These are phyloP conservation scores for Rhinichthys osculus DNA, from an alignment of 2,797 vertebrate species.

Conservation along the genomic window DNA sequence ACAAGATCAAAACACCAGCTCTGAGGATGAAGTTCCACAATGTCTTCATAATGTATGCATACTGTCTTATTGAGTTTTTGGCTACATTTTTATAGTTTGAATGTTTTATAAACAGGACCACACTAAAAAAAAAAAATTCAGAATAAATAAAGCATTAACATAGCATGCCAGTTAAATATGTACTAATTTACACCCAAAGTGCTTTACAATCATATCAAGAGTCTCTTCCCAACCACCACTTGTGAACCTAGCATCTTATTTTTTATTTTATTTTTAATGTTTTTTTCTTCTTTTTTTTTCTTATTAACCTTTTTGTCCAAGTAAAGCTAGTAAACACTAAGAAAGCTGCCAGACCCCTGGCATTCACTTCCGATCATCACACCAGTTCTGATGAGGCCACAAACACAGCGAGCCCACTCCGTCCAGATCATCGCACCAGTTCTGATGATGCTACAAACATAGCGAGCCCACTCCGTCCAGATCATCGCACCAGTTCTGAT, in stretches of 20 bases:
- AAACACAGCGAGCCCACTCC: slow-evolving; percentile 1
- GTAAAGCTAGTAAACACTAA: slow-evolving; percentile 19
- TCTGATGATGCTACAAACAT: slow-evolving; percentile 27
- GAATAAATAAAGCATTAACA: not conserved
- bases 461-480: not conserved
- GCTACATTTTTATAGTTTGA: slow-evolving; percentile 30
- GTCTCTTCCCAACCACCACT: not conserved
- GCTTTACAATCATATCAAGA: not conserved
- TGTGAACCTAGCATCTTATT: not conserved
- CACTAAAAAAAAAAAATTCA: not conserved
- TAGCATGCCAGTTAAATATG: not conserved
- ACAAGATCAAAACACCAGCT: not conserved
- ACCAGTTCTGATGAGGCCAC: slow-evolving; percentile 29
- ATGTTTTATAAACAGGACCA: slow-evolving; percentile 5
- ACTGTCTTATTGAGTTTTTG: not conserved
- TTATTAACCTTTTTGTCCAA: slow-evolving; percentile 34
- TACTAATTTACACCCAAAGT: not conserved
- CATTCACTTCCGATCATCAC: slow-evolving; percentile 15
- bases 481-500: too few relatives aligned
- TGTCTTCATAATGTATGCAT: slow-evolving; percentile 4
- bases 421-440: slow-evolving; percentile 10
- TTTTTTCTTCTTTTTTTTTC: not conserved
- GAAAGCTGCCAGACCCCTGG: slow-evolving; percentile 20
- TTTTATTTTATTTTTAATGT: not conserved
- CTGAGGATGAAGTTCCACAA: slow-evolving; percentile 5